phyloP scores from a whole-genome alignment of 2,888 invertebrate genomes.

The Microctonus aethiopoides region DNA sequence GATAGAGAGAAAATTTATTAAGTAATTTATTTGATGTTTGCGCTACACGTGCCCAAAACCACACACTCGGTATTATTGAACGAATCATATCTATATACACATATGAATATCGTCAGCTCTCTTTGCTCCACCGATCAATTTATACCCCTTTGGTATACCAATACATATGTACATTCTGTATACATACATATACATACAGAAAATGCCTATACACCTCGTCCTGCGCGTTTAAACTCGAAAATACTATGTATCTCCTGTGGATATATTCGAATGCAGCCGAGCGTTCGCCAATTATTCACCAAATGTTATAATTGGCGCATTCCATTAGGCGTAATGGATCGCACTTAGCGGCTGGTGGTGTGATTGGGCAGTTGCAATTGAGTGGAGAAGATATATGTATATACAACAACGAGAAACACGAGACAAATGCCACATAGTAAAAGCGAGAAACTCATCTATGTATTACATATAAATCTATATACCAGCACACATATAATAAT shows the following conservation, averaged over 20 bases:
- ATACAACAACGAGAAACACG: too few species aligned
- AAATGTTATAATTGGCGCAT: conserved; percentile 67
- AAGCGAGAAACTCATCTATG: too few species aligned
- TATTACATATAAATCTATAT: too few species aligned
- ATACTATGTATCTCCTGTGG: background rate
- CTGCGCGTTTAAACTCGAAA: background rate
- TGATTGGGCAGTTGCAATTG: conserved; percentile 56
- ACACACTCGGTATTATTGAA: conserved; percentile 27
- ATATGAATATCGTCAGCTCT: background rate
- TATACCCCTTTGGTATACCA: conserved; percentile 1
- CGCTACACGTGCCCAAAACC: conserved; percentile 38
- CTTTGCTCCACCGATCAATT: conserved; percentile 10
- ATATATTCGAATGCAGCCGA: conserved; percentile 47
- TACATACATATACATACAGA: too few species aligned
- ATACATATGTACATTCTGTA: conserved; percentile 12
- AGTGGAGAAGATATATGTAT: conserved; percentile 35
- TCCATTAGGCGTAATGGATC: conserved; percentile 66
- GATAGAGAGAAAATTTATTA: conserved; percentile 50
- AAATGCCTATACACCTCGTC: background rate
- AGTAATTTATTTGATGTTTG: conserved; percentile 63
- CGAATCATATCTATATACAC: conserved; percentile 9
- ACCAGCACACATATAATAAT: background rate
- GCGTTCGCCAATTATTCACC: conserved; percentile 64
- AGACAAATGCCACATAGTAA: conserved; percentile 2
- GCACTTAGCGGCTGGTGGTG: conserved; percentile 64